Conservation (phyloP, 2,797 vertebrate genomes). For the Takifugu ocellatus region DNA sequence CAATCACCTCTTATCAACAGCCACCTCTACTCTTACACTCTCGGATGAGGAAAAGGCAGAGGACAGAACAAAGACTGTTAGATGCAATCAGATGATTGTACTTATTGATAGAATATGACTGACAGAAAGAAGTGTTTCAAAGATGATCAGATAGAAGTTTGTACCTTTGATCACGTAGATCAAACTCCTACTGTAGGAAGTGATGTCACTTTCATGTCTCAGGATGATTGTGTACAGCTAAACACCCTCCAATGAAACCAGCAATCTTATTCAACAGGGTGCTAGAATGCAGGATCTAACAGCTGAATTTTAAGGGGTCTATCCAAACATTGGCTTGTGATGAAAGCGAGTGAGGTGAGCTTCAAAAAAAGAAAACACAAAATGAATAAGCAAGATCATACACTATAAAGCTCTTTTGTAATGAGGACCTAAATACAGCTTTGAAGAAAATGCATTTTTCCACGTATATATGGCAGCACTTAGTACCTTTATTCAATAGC, state of each 20-base stretch:
- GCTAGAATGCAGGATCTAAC: conserved; percentile 61
- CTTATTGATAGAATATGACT: not conserved
- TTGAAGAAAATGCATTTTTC: conserved; percentile 49
- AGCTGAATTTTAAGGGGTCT: conserved; percentile 23
- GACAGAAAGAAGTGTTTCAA: not conserved
- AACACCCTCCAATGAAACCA: conserved; percentile 70
- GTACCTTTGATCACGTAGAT: conserved; percentile 21
- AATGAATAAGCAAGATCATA: conserved; percentile 11
- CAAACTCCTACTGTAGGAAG: conserved; percentile 45
- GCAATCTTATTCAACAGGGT: conserved; percentile 70
- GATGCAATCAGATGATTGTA: conserved; percentile 20
- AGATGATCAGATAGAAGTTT: conserved; percentile 13
- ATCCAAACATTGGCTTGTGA: conserved; percentile 5
- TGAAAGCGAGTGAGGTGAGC: conserved; percentile 23
- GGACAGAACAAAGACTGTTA: conserved; percentile 14
- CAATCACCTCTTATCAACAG: conserved; percentile 37
- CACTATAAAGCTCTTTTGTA: conserved; percentile 43
- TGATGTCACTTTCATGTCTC: conserved; percentile 68
- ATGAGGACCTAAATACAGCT: conserved; percentile 41
- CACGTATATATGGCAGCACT: conserved; percentile 51
- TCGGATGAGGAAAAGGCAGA: too few relatives aligned
- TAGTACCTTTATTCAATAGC: conserved; percentile 69
- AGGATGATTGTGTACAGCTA: conserved; percentile 65
- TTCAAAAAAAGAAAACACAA: conserved; percentile 17
- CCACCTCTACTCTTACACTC: conserved; percentile 31